A percentile compares a stretch with the other conserved stretches of the same genome.
Conservation (phyloP, 2,797 vertebrate genomes). For the Etheostoma nigrum region DNA sequence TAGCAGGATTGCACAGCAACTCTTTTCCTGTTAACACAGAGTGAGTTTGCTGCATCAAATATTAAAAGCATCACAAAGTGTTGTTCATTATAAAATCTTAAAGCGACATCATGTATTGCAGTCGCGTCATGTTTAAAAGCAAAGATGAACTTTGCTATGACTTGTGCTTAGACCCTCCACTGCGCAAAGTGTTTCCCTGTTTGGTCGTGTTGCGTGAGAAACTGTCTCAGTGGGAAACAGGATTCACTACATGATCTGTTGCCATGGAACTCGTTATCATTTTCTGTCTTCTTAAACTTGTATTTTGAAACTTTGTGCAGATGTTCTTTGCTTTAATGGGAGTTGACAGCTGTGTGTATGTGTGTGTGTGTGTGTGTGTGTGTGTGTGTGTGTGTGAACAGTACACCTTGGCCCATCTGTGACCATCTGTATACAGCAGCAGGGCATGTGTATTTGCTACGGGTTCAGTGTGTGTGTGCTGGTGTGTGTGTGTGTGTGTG, state of each 20-base stretch:
- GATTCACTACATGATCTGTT: background rate
- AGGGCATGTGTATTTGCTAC: conserved; percentile 25
- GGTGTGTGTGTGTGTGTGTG: conserved; percentile 15
- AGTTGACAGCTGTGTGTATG: conserved; percentile 37
- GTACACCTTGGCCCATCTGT: conserved; percentile 64
- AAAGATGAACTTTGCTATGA: background rate
- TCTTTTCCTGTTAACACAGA: conserved; percentile 1
- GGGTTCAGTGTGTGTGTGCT: conserved; percentile 11
- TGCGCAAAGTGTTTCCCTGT: background rate
- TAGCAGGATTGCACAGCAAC: background rate
- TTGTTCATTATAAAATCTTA: conserved; percentile 59
- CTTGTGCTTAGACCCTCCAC: too few species aligned
- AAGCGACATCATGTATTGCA: conserved; percentile 14
- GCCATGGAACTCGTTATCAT: background rate
- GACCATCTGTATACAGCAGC: conserved; percentile 23
- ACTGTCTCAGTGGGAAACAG: conserved; percentile 2
- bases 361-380: conserved; percentile 2
- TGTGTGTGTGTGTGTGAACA: conserved; percentile 8
- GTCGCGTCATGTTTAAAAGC: background rate
- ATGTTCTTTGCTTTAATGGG: conserved; percentile 17
- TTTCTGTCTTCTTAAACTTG: conserved; percentile 29
- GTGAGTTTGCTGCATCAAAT: conserved; percentile 48
- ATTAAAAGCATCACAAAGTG: conserved; percentile 40
- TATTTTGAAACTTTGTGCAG: conserved; percentile 40
- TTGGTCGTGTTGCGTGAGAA: conserved; percentile 11